Evolutionary conservation across 2,113 vertebrate species (phyloP), one percentile per base, ranked within the genome.

Genomic region (Sakesphorus luctuosus): DNA sequence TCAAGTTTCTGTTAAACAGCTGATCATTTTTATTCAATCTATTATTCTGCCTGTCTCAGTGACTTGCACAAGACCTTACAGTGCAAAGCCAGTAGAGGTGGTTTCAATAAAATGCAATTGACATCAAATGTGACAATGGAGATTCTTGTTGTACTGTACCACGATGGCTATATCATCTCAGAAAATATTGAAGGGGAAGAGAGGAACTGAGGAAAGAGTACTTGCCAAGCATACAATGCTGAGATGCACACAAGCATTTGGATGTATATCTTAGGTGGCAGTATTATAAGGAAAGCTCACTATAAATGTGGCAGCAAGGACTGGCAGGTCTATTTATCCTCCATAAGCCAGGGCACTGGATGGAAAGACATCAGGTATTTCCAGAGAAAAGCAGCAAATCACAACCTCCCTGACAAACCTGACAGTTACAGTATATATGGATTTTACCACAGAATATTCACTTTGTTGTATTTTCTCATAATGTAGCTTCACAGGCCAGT

Each of bases 1-100:
- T 96, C 78, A 88, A 94, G 92, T 95, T 94, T 85, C 55, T 90
- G 81, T 77, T 97, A 91, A 96, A 89, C 56, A 96, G 84, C 85
- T 93, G 91, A 92, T 95, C 78, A 87, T 87, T 96, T 93, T 85
- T 84, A 94, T 82, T 91, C 44, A 67, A 43, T 75, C 47, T 56
- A 80, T 74, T 83, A 66, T 28, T 62, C 81, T 80, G 78, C 44
- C 74, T 58, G 38, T 40, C 67, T 71, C 76, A 68, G 26, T 59
- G 40, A 84, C 19, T 44, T n/a, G 73, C 90, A 74, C 29, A 16
- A 15, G 71, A 53, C 38, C 43, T 72, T 38, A 28, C 6, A 87
- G 77, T 40, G 62, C 74, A 93, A 69, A 89, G 72, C 24, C 76
- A 44, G n/a, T 6, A 33, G 11, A 87, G 83, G 29, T 4, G 4